Base-by-base conservation (phyloP, 2,113 vertebrate genomes). In the Anser brachyrhynchus region DNA sequence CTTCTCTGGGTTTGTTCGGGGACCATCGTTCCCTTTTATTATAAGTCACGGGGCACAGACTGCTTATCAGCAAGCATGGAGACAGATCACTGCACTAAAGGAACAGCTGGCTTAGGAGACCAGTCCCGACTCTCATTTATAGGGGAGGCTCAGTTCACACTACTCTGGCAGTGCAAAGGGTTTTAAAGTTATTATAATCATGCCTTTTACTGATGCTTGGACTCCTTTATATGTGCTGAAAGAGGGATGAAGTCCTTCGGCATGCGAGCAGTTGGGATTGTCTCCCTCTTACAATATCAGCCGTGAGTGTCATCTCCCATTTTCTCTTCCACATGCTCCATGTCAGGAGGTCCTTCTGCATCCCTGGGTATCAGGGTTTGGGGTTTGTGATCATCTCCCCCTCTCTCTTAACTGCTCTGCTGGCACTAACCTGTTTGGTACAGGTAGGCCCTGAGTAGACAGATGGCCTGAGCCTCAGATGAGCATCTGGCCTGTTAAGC, bases 401-500 rank as follows among this genome's bases (percentile, higher is more conserved):
- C 33, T 41, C 19, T 88, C 51, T 54, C 51, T 58, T 31, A 59
- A 37, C 57, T 58, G 13, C 58, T 66, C 26, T 78, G 16, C 62
- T 82, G 54, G 46, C n/a, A 58, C 15, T 81, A 87, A 94, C 92
- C 89, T 96, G 92, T 89, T 75, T 71, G 62, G 70, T 49, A 70
- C 93, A 96, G 96, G 91, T 96, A 93, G 41, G 66, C 28, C 54
- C 84, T 51, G 76, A 58, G 51, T 5, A 23, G 75, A 88, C 96
- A 96, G 96, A 96, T 96, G 93, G 96, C 35, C 83, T 87, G 86
- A 94, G 89, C 69, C 92, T 92, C 90, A 82, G 83, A 52, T 87
- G 89, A 96, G 93, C 90, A 93, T 97, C 95, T 96, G 93, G 88
- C 66, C 88, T 90, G 59, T 93, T 96, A 96, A 95, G 86, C 90